Percentiles rank a stretch among this genome's conserved stretches.
phyloP scores from a whole-genome alignment of 2,113 vertebrate genomes.

The Mola mola region DNA sequence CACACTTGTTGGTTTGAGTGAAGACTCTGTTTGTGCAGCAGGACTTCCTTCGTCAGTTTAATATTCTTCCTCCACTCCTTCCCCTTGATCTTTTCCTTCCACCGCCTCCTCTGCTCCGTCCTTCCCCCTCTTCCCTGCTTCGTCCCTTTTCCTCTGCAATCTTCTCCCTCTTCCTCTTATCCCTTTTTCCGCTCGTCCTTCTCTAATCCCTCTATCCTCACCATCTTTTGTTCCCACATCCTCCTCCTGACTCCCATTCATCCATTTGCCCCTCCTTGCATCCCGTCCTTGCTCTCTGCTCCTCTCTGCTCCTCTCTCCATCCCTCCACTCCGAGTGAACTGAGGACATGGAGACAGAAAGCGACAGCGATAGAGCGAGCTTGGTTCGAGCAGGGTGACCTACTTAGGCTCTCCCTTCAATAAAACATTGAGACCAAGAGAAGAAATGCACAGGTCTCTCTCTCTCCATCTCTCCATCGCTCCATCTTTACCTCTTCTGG shows the following conservation, averaged over 20 bases:
- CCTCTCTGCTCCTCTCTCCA: not conserved
- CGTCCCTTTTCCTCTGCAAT: not conserved
- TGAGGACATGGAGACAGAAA: slow-evolving; percentile 49
- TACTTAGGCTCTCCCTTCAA: slow-evolving; percentile 61
- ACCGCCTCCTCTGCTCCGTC: not conserved
- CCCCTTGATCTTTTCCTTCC: not conserved
- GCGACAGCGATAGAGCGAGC: slow-evolving; percentile 35
- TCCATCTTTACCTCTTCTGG: not conserved
- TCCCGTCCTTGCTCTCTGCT: slow-evolving; percentile 18
- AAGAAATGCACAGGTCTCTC: slow-evolving; percentile 26
- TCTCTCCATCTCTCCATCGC: not conserved
- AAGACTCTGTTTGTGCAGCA: no score
- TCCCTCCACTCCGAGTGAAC: slow-evolving; percentile 44
- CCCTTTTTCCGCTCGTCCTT: not conserved
- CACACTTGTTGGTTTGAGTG: no score
- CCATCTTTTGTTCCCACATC: not conserved
- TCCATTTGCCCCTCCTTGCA: no score
- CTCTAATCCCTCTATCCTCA: not conserved
- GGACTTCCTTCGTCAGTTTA: no score
- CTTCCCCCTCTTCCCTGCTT: not conserved
- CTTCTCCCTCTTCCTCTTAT: not conserved
- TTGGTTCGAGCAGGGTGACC: slow-evolving; percentile 51
- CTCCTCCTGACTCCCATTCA: no score
- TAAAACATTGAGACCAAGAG: slow-evolving; percentile 60
- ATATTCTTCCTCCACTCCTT: not conserved